phyloP scores from a whole-genome alignment of 2,797 vertebrate genomes.

The Mastacembelus armatus region DNA sequence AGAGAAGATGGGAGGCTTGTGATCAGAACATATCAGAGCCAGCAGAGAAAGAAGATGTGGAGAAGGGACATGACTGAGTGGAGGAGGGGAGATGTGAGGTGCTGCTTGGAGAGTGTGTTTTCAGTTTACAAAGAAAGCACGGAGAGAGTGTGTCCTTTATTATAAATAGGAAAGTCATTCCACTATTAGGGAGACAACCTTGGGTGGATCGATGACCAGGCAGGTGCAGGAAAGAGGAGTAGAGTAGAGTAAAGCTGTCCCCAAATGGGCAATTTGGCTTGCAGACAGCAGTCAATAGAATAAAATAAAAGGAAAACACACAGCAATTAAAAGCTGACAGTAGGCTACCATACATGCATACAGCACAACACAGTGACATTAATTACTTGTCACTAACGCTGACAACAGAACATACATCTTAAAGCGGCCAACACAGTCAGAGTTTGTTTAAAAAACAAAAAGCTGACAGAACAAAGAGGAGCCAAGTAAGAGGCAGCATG shows the following conservation, averaged over 20 bases:
- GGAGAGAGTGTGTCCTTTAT: conserved; percentile 9
- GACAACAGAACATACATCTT: too few species aligned
- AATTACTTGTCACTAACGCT: too few species aligned
- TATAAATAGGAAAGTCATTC: conserved; percentile 43
- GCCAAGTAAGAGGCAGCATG: conserved; percentile 18
- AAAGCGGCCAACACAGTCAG: too few species aligned
- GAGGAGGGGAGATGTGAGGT: background rate
- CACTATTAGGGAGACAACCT: conserved; percentile 27
- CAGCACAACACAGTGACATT: too few species aligned
- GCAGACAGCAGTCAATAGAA: too few species aligned
- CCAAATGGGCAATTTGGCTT: too few species aligned
- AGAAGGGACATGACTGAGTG: background rate
- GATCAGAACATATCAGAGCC: conserved; percentile 16
- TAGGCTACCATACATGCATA: too few species aligned
- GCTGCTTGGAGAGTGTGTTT: conserved; percentile 29
- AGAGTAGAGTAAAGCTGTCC: too few species aligned
- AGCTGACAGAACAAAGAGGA: too few species aligned
- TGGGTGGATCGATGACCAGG: conserved; percentile 33
- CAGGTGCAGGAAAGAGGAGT: conserved; percentile 23
- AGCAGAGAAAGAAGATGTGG: background rate
- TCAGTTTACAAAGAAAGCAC: conserved; percentile 18
- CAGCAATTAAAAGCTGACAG: too few species aligned
- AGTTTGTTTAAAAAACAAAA: too few species aligned
- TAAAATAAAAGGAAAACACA: too few species aligned
- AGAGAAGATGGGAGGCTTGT: background rate